Evolutionary conservation across 1,140 invertebrate genomes (phyloP).

Genomic region (Solenopsis fugax): DNA sequence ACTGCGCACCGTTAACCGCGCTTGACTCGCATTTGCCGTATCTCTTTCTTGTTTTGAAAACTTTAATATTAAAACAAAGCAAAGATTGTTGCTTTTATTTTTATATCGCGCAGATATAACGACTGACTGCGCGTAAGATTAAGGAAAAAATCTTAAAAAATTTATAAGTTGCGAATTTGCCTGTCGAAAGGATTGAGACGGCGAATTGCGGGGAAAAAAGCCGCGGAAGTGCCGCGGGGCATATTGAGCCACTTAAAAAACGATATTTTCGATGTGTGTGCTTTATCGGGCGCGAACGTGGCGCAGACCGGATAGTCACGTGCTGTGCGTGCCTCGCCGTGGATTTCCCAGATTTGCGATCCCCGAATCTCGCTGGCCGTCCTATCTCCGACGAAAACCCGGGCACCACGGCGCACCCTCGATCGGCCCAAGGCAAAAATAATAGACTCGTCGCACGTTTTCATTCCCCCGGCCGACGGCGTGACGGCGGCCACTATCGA

Average conservation of each 20-base stretch:
- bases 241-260: constrained; percentile 76
- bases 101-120: too few relatives aligned
- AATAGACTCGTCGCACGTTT: constrained; percentile 80
- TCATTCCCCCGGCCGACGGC: constrained; percentile 31
- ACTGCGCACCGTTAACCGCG: too few relatives aligned
- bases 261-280: constrained; percentile 84
- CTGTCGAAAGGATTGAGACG: not conserved
- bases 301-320: constrained; percentile 81
- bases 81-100: not conserved
- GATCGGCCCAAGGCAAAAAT: constrained; percentile 78
- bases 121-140: not conserved
- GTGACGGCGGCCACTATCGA: constrained; percentile 16
- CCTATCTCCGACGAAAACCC: constrained; percentile 75
- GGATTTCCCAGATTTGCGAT: constrained; percentile 86
- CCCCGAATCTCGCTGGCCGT: constrained; percentile 71
- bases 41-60: too few relatives aligned
- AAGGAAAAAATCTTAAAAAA: not conserved
- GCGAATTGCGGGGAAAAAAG: not conserved
- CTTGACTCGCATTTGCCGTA: too few relatives aligned
- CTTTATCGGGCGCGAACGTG: constrained; percentile 81
- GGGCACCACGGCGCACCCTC: constrained; percentile 61
- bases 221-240: not conserved
- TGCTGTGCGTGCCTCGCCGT: constrained; percentile 84
- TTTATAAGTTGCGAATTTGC: constrained; percentile 1
- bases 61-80: not conserved